These are phyloP conservation scores for Apis laboriosa DNA, from an alignment of 1,140 invertebrate genomes.

Conservation along the genomic window DNA sequence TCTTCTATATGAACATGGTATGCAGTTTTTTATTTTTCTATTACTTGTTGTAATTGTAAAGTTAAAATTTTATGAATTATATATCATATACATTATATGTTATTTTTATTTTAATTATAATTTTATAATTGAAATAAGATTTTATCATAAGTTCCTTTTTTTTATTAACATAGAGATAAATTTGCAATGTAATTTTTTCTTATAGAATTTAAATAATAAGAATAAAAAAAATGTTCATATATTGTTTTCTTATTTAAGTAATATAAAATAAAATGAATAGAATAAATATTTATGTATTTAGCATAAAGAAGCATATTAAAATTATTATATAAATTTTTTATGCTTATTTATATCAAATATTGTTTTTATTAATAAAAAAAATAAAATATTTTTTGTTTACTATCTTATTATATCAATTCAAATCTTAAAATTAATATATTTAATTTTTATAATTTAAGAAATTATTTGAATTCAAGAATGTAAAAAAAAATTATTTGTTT, in stretches of 20 bases:
- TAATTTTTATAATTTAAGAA: not conserved
- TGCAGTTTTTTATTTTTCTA: not conserved
- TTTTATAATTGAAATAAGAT: conserved; percentile 1
- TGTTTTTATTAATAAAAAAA: conserved; percentile 25
- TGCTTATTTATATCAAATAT: conserved; percentile 2
- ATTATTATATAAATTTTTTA: not conserved
- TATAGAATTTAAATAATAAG: not conserved
- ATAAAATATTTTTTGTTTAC: conserved; percentile 2
- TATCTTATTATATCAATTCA: not conserved
- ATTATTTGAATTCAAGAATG: not conserved
- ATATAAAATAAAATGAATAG: not conserved
- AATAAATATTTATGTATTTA: not conserved
- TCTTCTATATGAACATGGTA: not conserved
- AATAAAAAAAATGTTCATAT: not conserved
- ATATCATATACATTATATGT: not conserved
- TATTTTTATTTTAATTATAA: not conserved
- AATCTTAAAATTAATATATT: not conserved
- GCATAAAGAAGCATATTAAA: not conserved
- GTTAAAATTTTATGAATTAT: not conserved
- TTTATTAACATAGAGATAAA: not conserved
- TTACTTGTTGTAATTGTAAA: not conserved
- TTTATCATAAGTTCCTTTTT: conserved; percentile 10
- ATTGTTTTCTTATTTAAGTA: not conserved
- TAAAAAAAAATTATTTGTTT: not conserved
- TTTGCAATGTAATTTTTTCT: not conserved